Percentiles rank a stretch among this genome's conserved stretches.
Evolutionary conservation across 2,113 vertebrate species (phyloP).

Genomic region (Anarrhichthys ocellatus): DNA sequence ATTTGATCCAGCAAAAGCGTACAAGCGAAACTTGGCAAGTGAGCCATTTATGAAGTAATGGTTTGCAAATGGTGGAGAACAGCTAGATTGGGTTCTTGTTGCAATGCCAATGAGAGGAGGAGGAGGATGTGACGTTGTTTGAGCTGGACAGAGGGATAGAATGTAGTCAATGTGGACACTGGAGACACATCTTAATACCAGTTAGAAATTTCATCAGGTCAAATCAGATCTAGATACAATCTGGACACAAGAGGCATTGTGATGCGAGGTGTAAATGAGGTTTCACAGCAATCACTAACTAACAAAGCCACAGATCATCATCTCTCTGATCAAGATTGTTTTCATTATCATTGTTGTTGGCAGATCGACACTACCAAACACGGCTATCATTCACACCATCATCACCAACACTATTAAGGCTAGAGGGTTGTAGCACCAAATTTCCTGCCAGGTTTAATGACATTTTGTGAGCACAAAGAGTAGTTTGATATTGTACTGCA

Average conservation of each 20-base stretch:
- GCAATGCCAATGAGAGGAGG: too few relatives aligned
- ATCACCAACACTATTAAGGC: slow-evolving; percentile 20
- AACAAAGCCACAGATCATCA: neutral
- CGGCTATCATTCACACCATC: slow-evolving; percentile 6
- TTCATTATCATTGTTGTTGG: slow-evolving; percentile 15
- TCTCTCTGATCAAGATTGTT: slow-evolving; percentile 17
- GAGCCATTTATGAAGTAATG: too few relatives aligned
- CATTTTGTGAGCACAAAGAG: neutral
- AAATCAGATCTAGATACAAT: too few relatives aligned
- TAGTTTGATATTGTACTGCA: neutral
- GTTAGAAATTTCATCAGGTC: too few relatives aligned
- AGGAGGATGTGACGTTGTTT: too few relatives aligned
- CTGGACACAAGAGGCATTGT: too few relatives aligned
- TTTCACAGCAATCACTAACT: neutral
- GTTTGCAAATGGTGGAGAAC: neutral
- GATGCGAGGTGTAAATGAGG: neutral
- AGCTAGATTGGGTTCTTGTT: neutral
- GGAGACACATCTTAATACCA: neutral
- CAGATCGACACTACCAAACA: slow-evolving; percentile 5
- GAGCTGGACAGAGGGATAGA: too few relatives aligned
- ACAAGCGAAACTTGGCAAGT: too few relatives aligned
- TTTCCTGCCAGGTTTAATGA: neutral
- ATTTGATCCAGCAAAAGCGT: too few relatives aligned
- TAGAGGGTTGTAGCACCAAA: neutral
- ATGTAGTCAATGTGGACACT: too few relatives aligned